Evolutionary conservation across 2,113 vertebrate species (phyloP), one percentile per base, ranked within the genome.

Genomic region (Amia ocellicauda): DNA sequence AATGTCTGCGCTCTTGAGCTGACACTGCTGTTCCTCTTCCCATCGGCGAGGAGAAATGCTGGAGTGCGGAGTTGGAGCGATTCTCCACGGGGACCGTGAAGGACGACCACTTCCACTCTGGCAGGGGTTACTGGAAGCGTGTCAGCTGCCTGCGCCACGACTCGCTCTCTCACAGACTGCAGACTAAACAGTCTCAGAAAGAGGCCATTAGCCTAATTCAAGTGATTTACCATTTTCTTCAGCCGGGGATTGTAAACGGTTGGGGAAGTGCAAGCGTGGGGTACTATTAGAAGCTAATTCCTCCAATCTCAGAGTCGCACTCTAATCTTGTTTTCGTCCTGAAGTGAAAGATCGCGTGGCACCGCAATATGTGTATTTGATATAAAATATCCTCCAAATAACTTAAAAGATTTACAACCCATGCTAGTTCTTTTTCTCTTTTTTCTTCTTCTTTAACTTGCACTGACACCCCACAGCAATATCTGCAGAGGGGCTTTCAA

Each of bases 231-330:
- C 70, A 78, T 72, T 45, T 41, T 43, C 29, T 36, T 42, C 58
- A 63, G n/a, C 64, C 58, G 68, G 63, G 69, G 67, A 64, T 64
- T 63, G 71, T 28, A 57, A 26, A 49, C 29, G 58, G 57, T 72
- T 68, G 49, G 50, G 49, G 31, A 59, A 63, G 52, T 61, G 63
- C 22, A 49, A 53, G 64, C 20, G 16, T 52, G 59, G 56, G 64
- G 52, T 67, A 63, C 74, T 78, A 78, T 76, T 78, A 76, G 75
- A 70, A 73, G 64, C 52, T 74, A 76, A 80, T 76, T 73, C 73
- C 50, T 71, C 31, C 49, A 60, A 60, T 53, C 64, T 45, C 57
- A 22, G 28, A 17, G 43, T n/a, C n/a, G n/a, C n/a, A n/a, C n/a
- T 11, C 31, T 36, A 2, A 36, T 2, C 31, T 36, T 36, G 11